Evolutionary conservation across 2,113 vertebrate genomes (phyloP), one percentile per base, ranked within the genome.

Genomic region (Prunella fulvescens): DNA sequence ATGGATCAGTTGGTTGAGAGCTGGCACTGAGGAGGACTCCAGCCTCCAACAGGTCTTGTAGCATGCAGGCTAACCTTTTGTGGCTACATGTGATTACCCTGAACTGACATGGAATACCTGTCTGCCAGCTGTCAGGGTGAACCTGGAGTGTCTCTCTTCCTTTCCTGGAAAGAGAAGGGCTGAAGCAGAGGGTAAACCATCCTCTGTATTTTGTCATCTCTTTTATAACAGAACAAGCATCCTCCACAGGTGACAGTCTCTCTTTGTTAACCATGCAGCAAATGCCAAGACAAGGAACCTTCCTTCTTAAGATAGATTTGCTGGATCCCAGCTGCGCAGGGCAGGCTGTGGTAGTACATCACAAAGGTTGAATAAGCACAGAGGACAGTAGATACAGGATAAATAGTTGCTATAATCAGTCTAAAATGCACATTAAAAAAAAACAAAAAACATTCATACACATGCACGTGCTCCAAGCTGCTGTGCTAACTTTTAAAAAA

Each of bases 1-100:
- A 6, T 0, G 0, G 35, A 72, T 74, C 22, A 12, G 4, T 7
- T 67, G 33, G 22, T 9, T 44, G 78, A n/a, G 4, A 39, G 3
- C 22, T 67, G 53, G 48, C 13, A 12, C 12, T 19, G 6, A 37
- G 72, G 33, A 54, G 24, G 51, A 42, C 39, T 42, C 12, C 14
- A 50, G 14, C 64, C 19, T 83, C 15, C 33, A 58, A 1, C 8
- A 39, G 39, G 15, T 60, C n/a, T 44, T 60, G 24, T 4, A 64
- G 22, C 29, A 19, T n/a, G 8, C 14, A 72, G 39, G 7, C 6
- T 47, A 42, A 29, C 23, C 10, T 88, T 65, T 47, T 53, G 16
- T 62, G 47, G 24, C 31, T 82, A 5, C 6, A 3, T 69, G 44
- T 42, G 37, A 15, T 67, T 44, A 35, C 8, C 16, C 35, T 67